phyloP scores from a whole-genome alignment of 2,797 vertebrate genomes.

The Lacerta bilineata region DNA sequence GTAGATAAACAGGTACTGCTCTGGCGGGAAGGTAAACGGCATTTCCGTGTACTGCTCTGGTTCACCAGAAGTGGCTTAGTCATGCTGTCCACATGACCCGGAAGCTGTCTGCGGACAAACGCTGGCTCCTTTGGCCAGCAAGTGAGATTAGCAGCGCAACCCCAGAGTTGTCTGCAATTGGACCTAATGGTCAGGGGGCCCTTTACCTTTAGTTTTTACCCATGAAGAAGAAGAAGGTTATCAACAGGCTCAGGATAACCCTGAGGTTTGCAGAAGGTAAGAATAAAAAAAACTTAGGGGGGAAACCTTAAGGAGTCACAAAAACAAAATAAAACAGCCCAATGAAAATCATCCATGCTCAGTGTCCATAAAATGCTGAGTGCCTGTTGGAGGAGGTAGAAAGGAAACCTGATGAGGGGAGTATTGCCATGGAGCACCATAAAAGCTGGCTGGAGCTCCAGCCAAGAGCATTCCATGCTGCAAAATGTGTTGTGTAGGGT shows the following conservation, averaged over 20 bases:
- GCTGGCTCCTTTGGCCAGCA: too few relatives aligned
- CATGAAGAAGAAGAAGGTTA: background rate
- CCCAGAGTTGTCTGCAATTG: too few relatives aligned
- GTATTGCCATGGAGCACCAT: background rate
- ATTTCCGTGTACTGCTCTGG: too few relatives aligned
- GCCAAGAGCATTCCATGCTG: background rate
- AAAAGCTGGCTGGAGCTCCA: background rate
- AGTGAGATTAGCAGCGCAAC: too few relatives aligned
- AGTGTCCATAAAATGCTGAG: background rate
- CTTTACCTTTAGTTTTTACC: too few relatives aligned
- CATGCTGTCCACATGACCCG: too few relatives aligned
- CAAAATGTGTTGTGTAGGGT: background rate
- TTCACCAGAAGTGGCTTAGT: too few relatives aligned
- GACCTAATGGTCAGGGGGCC: too few relatives aligned
- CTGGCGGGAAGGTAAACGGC: too few relatives aligned
- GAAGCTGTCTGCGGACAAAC: too few relatives aligned
- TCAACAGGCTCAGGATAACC: background rate
- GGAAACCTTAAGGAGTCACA: background rate
- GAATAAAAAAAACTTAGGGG: background rate
- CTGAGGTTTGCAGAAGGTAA: background rate
- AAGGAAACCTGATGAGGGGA: background rate
- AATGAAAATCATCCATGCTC: background rate
- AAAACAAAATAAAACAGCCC: background rate
- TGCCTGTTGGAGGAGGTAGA: background rate
- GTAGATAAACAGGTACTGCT: too few relatives aligned